These are phyloP conservation scores for Felis chaus DNA, from an alignment of 2,113 vertebrate genomes.

Conservation along the genomic window DNA sequence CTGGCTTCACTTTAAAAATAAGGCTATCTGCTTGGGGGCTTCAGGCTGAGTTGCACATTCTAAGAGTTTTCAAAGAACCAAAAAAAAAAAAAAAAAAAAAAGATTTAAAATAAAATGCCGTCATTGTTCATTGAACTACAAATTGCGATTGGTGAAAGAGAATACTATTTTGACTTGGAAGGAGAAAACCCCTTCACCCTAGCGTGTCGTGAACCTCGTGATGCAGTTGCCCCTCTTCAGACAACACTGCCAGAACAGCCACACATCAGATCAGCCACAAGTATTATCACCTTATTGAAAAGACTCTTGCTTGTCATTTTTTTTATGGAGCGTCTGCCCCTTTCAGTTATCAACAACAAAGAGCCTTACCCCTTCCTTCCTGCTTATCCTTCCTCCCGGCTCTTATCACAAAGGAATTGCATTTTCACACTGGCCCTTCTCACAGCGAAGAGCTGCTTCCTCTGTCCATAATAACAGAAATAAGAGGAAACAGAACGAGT, in stretches of 20 bases:
- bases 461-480: not conserved
- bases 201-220: not conserved
- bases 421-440: not conserved
- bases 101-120: not conserved
- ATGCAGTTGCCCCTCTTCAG: not conserved
- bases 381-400: not conserved
- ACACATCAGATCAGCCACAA: not conserved
- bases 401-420: slow-evolving; percentile 12
- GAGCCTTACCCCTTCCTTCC: not conserved
- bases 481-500: not conserved
- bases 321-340: not conserved
- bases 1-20: not conserved
- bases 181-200: not conserved
- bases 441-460: not conserved
- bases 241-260: not conserved
- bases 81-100: not conserved
- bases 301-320: not conserved
- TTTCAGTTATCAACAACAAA: not conserved
- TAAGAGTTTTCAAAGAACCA: slow-evolving; percentile 23
- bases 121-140: slow-evolving; percentile 32
- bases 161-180: slow-evolving; percentile 51
- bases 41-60: not conserved
- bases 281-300: not conserved
- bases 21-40: not conserved
- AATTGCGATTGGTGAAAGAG: not conserved